phyloP scores from a whole-genome alignment of 92 coral and sea anemone species.

The Phymanthus crucifer region DNA sequence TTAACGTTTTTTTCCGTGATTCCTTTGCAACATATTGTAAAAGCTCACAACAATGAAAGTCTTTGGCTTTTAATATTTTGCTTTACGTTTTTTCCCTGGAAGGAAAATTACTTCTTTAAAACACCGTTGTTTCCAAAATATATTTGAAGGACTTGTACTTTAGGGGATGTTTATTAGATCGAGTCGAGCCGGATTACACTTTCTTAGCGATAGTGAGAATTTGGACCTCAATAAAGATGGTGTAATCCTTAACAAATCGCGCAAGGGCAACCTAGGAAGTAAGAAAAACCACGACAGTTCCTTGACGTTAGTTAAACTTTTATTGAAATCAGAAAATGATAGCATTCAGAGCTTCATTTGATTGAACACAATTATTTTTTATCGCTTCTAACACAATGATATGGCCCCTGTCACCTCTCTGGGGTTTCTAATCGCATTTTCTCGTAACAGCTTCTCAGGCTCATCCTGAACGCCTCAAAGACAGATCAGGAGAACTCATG shows the following conservation, averaged over 20 bases:
- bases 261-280: not conserved
- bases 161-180: constrained; percentile 31
- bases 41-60: not conserved
- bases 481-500: constrained; percentile 51
- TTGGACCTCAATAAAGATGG: constrained; percentile 16
- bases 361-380: constrained; percentile 35
- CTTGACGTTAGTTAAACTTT: constrained; percentile 8
- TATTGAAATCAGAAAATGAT: constrained; percentile 3
- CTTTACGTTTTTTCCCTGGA: not conserved
- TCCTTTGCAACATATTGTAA: constrained; percentile 15
- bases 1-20: constrained; percentile 43
- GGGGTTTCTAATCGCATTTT: constrained; percentile 54
- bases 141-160: constrained; percentile 23
- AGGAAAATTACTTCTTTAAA: not conserved
- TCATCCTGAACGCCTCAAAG: constrained; percentile 59
- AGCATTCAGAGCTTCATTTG: constrained; percentile 21
- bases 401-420: constrained; percentile 50
- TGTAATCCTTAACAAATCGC: constrained; percentile 23
- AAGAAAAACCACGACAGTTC: not conserved
- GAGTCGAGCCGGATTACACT: constrained; percentile 40
- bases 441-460: constrained; percentile 64
- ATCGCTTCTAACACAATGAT: constrained; percentile 36
- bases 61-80: not conserved
- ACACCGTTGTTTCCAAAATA: constrained; percentile 5
- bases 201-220: constrained; percentile 32